Evolutionary conservation across 1,140 invertebrate species (phyloP).

Genomic region (Protaetia brevitarsis): DNA sequence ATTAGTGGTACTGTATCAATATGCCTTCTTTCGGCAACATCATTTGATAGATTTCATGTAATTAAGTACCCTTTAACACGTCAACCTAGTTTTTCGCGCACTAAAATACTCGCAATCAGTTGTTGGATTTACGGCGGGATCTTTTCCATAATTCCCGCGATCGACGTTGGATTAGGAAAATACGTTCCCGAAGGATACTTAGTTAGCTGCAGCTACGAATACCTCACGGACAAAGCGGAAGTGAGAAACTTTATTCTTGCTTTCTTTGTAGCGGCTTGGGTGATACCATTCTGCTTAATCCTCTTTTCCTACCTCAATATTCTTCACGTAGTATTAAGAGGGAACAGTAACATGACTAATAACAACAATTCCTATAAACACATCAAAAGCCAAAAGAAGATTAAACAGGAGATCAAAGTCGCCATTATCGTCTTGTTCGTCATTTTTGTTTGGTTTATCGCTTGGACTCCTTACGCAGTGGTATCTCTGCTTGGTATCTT

Average conservation of each 20-base stretch:
- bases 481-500: slow-evolving; percentile 70
- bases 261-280: slow-evolving; percentile 67
- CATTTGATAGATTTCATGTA: slow-evolving; percentile 68
- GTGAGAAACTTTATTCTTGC: slow-evolving; percentile 62
- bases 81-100: slow-evolving; percentile 58
- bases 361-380: slow-evolving; percentile 53
- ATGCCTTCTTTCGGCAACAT: slow-evolving; percentile 65
- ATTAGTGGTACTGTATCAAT: slow-evolving; percentile 70
- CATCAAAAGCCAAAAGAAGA: slow-evolving; percentile 61
- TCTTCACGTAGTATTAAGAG: slow-evolving; percentile 58
- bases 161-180: slow-evolving; percentile 63
- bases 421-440: slow-evolving; percentile 64
- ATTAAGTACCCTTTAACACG: slow-evolving; percentile 70
- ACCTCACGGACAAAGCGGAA: slow-evolving; percentile 58
- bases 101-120: slow-evolving; percentile 59
- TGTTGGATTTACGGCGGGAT: slow-evolving; percentile 70
- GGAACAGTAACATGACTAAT: slow-evolving; percentile 47
- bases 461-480: slow-evolving; percentile 74
- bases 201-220: slow-evolving; percentile 80
- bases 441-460: slow-evolving; percentile 67
- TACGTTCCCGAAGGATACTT: slow-evolving; percentile 78
- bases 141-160: slow-evolving; percentile 65
- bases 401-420: slow-evolving; percentile 64
- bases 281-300: slow-evolving; percentile 66
- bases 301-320: slow-evolving; percentile 69